Percentiles rank a stretch among this genome's conserved stretches.
These are phyloP conservation scores for Drosophila leontia DNA, from an alignment of 1,140 invertebrate species.

Conservation along the genomic window DNA sequence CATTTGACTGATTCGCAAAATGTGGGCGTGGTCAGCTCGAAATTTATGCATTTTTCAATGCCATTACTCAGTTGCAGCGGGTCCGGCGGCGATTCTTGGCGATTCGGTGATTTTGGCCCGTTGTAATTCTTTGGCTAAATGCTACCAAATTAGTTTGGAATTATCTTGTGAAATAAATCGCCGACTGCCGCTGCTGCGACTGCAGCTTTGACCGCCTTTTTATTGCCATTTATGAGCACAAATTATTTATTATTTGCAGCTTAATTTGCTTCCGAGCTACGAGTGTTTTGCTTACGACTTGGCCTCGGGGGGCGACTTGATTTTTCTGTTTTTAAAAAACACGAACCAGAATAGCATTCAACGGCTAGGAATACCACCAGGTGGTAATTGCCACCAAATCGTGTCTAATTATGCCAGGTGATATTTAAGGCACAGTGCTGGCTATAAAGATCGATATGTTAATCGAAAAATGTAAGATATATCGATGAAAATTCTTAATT, in stretches of 20 bases:
- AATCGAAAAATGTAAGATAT: too few relatives aligned
- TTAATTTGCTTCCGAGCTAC: slow-evolving; percentile 80
- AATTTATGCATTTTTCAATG: slow-evolving; percentile 83
- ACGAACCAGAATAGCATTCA: slow-evolving; percentile 46
- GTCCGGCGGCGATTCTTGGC: slow-evolving; percentile 40
- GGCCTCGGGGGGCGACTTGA: not conserved
- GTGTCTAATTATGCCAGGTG: slow-evolving; percentile 73
- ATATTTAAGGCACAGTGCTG: slow-evolving; percentile 23
- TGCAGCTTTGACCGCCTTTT: slow-evolving; percentile 66
- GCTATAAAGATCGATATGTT: not conserved
- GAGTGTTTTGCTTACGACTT: slow-evolving; percentile 48
- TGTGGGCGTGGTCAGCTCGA: slow-evolving; percentile 56
- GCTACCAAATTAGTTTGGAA: slow-evolving; percentile 80
- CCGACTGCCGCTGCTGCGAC: slow-evolving; percentile 7
- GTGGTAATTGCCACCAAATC: slow-evolving; percentile 78
- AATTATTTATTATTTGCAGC: slow-evolving; percentile 81
- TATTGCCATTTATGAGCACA: slow-evolving; percentile 77
- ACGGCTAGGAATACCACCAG: slow-evolving; percentile 63
- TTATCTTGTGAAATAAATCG: slow-evolving; percentile 76
- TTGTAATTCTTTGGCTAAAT: slow-evolving; percentile 75
- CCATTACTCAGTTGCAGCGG: slow-evolving; percentile 68
- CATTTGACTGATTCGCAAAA: slow-evolving; percentile 68
- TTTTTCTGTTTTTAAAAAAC: slow-evolving; percentile 11
- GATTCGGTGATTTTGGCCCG: slow-evolving; percentile 12
- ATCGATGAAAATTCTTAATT: too few relatives aligned